These are phyloP conservation scores for Hippocampus zosterae DNA, from an alignment of 2,113 vertebrate genomes.

Conservation along the genomic window DNA sequence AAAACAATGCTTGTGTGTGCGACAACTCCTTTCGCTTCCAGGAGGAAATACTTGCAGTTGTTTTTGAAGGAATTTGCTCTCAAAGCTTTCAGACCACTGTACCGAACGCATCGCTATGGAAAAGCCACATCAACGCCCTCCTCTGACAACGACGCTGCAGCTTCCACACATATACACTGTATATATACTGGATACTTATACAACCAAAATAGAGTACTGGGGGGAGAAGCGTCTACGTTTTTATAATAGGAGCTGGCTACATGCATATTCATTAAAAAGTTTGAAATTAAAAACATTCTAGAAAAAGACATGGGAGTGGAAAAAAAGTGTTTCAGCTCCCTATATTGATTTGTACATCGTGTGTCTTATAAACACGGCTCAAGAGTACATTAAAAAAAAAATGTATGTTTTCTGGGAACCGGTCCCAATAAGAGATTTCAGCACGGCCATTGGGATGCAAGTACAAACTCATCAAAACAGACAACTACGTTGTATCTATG, in stretches of 20 bases:
- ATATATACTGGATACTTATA: slow-evolving; percentile 5
- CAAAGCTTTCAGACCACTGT: slow-evolving; percentile 44
- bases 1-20: slow-evolving; percentile 48
- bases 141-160: slow-evolving; percentile 28
- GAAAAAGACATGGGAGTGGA: slow-evolving; percentile 27
- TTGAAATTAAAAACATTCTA: slow-evolving; percentile 37
- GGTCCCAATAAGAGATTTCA: slow-evolving; percentile 47
- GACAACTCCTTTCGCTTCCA: slow-evolving; percentile 13
- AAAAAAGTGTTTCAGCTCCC: slow-evolving; percentile 33
- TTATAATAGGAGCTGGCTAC: slow-evolving; percentile 54
- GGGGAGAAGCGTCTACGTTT: slow-evolving; percentile 21
- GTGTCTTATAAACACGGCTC: slow-evolving; percentile 54
- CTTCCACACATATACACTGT: not conserved
- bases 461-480: not conserved
- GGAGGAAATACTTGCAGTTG: slow-evolving; percentile 31
- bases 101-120: slow-evolving; percentile 41
- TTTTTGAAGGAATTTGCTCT: slow-evolving; percentile 21
- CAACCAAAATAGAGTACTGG: slow-evolving; percentile 35
- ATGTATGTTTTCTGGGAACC: slow-evolving; percentile 56
- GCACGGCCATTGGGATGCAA: slow-evolving; percentile 21
- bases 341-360: slow-evolving; percentile 43
- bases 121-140: slow-evolving; percentile 32
- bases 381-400: slow-evolving; percentile 47
- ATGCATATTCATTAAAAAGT: slow-evolving; percentile 52
- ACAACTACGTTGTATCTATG: slow-evolving; percentile 1